phyloP scores from a whole-genome alignment of 30 jellyfish, hydroid and myxozoan genomes.

The Phacellophora camtschatica region DNA sequence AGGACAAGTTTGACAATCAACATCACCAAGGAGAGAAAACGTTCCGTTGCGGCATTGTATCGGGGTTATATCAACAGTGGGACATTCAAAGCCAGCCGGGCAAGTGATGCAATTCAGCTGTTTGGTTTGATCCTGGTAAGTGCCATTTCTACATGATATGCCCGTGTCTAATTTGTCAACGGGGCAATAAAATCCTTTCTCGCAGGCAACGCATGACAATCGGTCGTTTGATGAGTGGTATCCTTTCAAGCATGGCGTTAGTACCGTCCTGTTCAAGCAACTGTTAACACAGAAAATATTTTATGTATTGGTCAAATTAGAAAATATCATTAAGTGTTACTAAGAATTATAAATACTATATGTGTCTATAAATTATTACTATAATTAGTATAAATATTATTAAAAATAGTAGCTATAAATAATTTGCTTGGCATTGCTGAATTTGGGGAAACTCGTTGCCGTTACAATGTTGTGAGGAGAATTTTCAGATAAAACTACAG shows the following conservation, averaged over 20 bases:
- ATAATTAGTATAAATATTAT: too few relatives aligned
- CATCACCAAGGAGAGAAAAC: slow-evolving; percentile 43
- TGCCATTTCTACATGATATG: slow-evolving; percentile 48
- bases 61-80: slow-evolving; percentile 36
- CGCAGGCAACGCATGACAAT: slow-evolving; percentile 55
- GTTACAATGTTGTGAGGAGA: too few relatives aligned
- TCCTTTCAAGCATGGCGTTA: slow-evolving; percentile 44
- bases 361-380: too few relatives aligned
- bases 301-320: too few relatives aligned
- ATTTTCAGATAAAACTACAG: too few relatives aligned
- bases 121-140: slow-evolving; percentile 59
- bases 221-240: slow-evolving; percentile 38
- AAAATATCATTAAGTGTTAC: too few relatives aligned
- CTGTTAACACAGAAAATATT: too few relatives aligned
- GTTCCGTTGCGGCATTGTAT: slow-evolving; percentile 59
- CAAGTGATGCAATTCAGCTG: slow-evolving; percentile 47
- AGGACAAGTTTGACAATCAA: slow-evolving; percentile 62
- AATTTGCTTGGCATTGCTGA: too few relatives aligned
- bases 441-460: too few relatives aligned
- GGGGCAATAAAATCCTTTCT: slow-evolving; percentile 69
- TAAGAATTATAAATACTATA: too few relatives aligned
- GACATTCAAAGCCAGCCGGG: slow-evolving; percentile 67
- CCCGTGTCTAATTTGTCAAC: slow-evolving; percentile 44
- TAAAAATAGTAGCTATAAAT: too few relatives aligned
- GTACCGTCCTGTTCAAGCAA: slow-evolving; percentile 10